Evolutionary conservation across 1,140 invertebrate species (phyloP).

Genomic region (Temnothorax nylanderi): DNA sequence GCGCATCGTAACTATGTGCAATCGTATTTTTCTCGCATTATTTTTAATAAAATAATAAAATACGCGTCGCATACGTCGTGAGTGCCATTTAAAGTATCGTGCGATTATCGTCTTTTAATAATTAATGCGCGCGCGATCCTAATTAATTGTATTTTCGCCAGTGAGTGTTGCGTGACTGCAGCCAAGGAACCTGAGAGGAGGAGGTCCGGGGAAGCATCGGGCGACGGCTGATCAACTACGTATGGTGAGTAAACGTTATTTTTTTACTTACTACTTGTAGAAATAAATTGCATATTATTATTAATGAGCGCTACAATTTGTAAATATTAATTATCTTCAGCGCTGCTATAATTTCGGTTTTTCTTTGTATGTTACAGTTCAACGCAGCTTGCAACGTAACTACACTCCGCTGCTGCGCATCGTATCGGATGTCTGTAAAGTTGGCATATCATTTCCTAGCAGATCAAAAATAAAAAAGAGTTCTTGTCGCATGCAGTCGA

Average conservation of each 20-base stretch:
- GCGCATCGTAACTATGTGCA: not conserved
- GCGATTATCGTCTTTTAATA: not conserved
- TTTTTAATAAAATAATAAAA: not conserved
- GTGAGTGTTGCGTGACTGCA: not conserved
- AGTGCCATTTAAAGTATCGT: not conserved
- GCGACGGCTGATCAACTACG: not conserved
- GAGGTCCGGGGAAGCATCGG: not conserved
- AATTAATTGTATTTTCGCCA: not conserved
- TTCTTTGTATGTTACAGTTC: not conserved
- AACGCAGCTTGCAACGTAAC: not conserved
- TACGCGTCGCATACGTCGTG: too few species aligned
- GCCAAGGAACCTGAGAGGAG: not conserved
- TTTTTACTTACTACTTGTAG: not conserved
- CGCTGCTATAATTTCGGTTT: too few species aligned
- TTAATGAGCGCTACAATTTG: not conserved
- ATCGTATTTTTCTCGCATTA: not conserved
- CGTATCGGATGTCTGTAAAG: too few species aligned
- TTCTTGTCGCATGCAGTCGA: too few species aligned
- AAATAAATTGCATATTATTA: not conserved
- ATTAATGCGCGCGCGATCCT: not conserved
- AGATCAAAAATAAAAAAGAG: too few species aligned
- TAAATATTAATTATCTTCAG: constrained; percentile 1
- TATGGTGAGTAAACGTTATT: not conserved
- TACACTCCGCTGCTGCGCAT: not conserved
- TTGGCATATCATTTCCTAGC: too few species aligned